Percentiles rank a stretch among this genome's conserved stretches.
Evolutionary conservation across 2,113 vertebrate species (phyloP).

Genomic region (Melanocharis versteri): DNA sequence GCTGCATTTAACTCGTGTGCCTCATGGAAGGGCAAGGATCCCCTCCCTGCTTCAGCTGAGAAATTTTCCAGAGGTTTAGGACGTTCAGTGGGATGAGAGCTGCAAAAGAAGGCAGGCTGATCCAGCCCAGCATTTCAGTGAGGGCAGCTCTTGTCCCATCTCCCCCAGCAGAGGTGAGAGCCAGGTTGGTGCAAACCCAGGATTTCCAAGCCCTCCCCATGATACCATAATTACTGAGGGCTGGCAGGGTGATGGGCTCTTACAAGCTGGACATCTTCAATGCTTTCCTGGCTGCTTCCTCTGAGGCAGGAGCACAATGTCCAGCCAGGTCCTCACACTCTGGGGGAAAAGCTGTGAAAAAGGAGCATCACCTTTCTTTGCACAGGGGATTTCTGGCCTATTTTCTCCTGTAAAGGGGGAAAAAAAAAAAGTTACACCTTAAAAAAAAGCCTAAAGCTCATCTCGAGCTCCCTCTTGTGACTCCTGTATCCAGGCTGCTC

Average conservation of each 20-base stretch:
- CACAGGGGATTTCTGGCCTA: neutral
- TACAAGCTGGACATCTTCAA: neutral
- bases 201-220: neutral
- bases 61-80: neutral
- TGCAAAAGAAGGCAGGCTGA: neutral
- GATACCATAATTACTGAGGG: rapidly evolving
- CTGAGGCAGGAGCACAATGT: neutral
- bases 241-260: neutral
- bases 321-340: neutral
- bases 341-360: neutral
- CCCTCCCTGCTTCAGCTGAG: neutral
- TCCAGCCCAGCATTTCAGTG: neutral
- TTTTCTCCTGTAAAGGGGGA: neutral
- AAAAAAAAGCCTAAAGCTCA: neutral
- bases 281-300: neutral
- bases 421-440: neutral
- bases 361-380: neutral
- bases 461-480: neutral
- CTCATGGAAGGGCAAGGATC: neutral
- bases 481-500: neutral
- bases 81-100: neutral
- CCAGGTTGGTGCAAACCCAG: neutral
- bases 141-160: neutral
- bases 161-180: neutral
- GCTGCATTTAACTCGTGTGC: neutral